Evolutionary conservation across 1,140 invertebrate species (phyloP).

Genomic region (Wiebesia pumilae): DNA sequence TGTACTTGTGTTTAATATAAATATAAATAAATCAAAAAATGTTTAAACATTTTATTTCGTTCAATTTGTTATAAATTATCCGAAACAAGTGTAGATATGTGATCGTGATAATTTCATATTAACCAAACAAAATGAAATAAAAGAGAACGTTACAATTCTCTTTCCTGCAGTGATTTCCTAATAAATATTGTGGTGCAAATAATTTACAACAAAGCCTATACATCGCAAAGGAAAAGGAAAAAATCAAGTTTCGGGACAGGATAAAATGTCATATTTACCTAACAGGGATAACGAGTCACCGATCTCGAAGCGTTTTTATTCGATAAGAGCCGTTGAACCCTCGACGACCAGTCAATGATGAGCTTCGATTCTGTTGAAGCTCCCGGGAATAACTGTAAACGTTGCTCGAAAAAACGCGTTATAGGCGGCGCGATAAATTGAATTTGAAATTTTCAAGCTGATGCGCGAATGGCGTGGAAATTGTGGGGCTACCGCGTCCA

Average conservation of each 20-base stretch:
- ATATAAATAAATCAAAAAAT: too few relatives aligned
- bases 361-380: not conserved
- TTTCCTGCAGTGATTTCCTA: not conserved
- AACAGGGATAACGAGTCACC: not conserved
- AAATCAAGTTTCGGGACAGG: not conserved
- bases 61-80: too few relatives aligned
- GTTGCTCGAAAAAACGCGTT: not conserved
- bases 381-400: not conserved
- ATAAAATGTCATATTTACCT: constrained; percentile 32
- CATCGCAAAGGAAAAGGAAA: not conserved
- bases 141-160: too few relatives aligned
- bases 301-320: constrained; percentile 22
- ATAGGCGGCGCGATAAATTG: constrained; percentile 26
- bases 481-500: not conserved
- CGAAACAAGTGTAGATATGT: too few relatives aligned
- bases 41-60: too few relatives aligned
- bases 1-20: too few relatives aligned
- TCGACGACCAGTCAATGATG: not conserved
- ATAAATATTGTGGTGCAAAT: constrained; percentile 34
- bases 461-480: constrained; percentile 7
- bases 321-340: not conserved
- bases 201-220: not conserved
- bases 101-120: too few relatives aligned
- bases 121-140: too few relatives aligned
- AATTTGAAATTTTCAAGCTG: constrained; percentile 40